Evolutionary conservation across 2,797 vertebrate species (phyloP).

Genomic region (Enteromius paludinosus): DNA sequence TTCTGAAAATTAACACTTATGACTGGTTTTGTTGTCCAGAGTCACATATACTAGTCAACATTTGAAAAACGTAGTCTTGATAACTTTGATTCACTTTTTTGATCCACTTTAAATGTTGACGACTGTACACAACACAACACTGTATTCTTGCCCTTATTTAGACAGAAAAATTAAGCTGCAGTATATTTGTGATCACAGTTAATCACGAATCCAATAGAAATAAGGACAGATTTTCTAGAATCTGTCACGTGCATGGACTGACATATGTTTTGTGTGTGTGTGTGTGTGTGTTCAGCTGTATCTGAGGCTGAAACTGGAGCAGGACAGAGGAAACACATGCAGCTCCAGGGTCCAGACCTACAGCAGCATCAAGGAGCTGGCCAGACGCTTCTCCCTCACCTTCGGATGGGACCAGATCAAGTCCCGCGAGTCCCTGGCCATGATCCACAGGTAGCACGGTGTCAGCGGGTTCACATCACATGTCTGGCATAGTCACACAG

Average conservation of each 20-base stretch:
- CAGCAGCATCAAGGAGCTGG: slow-evolving; percentile 90
- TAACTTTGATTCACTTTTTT: no score
- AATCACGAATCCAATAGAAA: background rate
- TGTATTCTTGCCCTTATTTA: background rate
- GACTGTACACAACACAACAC: no score
- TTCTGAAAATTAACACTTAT: no score
- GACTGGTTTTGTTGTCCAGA: no score
- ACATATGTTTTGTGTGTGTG: background rate
- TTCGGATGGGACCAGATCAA: slow-evolving; percentile 89
- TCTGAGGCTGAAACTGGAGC: slow-evolving; percentile 79
- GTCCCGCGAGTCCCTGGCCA: slow-evolving; percentile 86
- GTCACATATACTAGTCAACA: no score
- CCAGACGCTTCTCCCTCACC: slow-evolving; percentile 88
- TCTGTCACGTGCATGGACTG: background rate
- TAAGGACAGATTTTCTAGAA: background rate
- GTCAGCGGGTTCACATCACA: background rate
- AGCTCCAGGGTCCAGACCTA: slow-evolving; percentile 83
- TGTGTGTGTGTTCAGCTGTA: slow-evolving; percentile 78
- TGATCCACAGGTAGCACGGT: slow-evolving; percentile 88
- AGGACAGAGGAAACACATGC: slow-evolving; percentile 68
- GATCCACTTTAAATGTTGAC: no score
- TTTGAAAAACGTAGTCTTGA: no score
- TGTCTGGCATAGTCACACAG: background rate
- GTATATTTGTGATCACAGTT: background rate
- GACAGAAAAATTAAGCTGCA: background rate